Evolutionary conservation across 2,888 invertebrate genomes (phyloP), one percentile per base, ranked within the genome.

Genomic region (Lasioglossum leucozonium): DNA sequence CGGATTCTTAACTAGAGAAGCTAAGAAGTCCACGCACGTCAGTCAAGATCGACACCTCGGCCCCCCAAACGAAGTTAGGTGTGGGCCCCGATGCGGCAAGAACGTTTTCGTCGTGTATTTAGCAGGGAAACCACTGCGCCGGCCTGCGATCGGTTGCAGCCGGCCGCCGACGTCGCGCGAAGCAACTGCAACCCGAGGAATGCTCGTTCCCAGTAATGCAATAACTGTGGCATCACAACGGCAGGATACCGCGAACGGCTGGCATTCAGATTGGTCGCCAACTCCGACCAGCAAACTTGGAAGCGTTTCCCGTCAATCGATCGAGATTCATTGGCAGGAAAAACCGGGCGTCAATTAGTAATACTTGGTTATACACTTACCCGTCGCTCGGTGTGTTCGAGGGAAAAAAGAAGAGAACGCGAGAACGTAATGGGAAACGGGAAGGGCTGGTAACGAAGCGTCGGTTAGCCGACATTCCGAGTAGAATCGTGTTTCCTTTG

Each of bases 141-240:
- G 77, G 78, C 74, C 84, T 86, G n/a, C n/a, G 83, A 85, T 44
- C 74, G 83, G 81, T 79, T 76, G 73, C 74, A 82, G 85, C 78
- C 77, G 81, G 65, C 79, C 85, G 71, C 58, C 81, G 90, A 82
- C 83, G 83, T 82, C 79, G 72, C 77, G 71, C 76, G 81, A 82
- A 79, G 81, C 81, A 71, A 67, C 77, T 79, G 80, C 78, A 89
- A 88, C 87, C 88, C 82, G 82, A 84, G 91, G 90, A 91, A 91
- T 89, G 88, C 88, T 84, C 86, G 91, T 91, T 85, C 84, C 86
- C 87, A 85, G 90, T 90, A 90, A 90, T 90, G 90, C 90, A 90
- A 90, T 90, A 90, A 91, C 90, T 88, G 90, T 89, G 91, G 90
- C 87, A 88, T 89, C 90, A 88, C 88, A 86, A 87, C 84, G 85